Base-by-base conservation (phyloP, 2,888 invertebrate species). In the Lepidonotus clava region DNA sequence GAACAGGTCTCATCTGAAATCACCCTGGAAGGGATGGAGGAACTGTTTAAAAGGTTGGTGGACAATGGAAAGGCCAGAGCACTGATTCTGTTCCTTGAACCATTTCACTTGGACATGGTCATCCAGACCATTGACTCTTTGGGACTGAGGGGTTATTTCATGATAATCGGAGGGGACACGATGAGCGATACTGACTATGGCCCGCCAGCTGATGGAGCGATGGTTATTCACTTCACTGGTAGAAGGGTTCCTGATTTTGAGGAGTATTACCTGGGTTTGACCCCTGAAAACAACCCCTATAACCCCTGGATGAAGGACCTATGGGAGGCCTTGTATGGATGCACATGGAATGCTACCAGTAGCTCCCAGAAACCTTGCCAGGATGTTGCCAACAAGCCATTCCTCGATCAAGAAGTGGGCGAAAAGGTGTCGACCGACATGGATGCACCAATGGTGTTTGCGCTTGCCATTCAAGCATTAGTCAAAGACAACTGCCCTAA, bases 261-360 rank as follows among this genome's bases (percentile, higher is more conserved):
- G 28, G 14, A 85, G n/a, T 36, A 85, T 51, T 85, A 85, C 40
- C 76, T 85, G 2, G 32, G 41, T 24, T 51, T 85, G 5, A 85
- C 85, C 32, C 85, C 85, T 28, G 28, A 71, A 34, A 85, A 85
- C 67, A 85, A 85, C n/a, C 67, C 71, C 32, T 28, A 67, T 21
- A 85, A 85, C n/a, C 85, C 85, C n/a, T 85, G 85, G 85, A 85
- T 85, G 85, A 32, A 24, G 28, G 85, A 85, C 36, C 71, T 85
- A 5, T 85, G 85, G 85, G 32, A 71, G 32, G 1, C 32, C 6
- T 34, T 85, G 14, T 83, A 83, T 32, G 83, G 53, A 6, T 83
- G 83, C n/a, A 51, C 18, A 32, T 83, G 83, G 83, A 34, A 8
- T 8, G 28, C 24, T 11, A 18, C 76, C 18, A 41, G 24, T 28